phyloP scores from a whole-genome alignment of 2,113 vertebrate species.

The Rattus norvegicus region DNA sequence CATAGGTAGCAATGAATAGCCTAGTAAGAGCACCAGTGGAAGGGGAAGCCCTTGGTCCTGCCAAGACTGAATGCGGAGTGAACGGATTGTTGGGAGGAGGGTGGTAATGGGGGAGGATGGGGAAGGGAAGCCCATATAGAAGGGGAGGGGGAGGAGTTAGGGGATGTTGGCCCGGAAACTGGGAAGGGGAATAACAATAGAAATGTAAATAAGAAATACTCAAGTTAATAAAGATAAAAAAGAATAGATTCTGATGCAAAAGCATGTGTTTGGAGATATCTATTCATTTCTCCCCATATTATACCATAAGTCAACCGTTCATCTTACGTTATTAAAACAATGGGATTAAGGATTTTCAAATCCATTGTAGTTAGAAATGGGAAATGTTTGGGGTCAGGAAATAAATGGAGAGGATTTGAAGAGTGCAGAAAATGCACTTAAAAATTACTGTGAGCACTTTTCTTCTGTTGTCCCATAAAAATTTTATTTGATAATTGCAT shows the following conservation, averaged over 20 bases:
- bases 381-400: slow-evolving; percentile 52
- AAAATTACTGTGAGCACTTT: slow-evolving; percentile 37
- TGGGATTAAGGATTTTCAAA: slow-evolving; percentile 40
- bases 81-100: too few relatives aligned
- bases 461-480: slow-evolving; percentile 28
- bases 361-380: not conserved
- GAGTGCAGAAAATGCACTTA: slow-evolving; percentile 42
- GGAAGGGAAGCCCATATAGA: too few relatives aligned
- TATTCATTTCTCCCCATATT: slow-evolving; percentile 11
- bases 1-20: too few relatives aligned
- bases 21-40: too few relatives aligned
- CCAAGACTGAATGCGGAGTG: too few relatives aligned
- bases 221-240: too few relatives aligned
- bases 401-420: slow-evolving; percentile 25
- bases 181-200: too few relatives aligned
- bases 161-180: too few relatives aligned
- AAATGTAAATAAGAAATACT: too few relatives aligned
- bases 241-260: slow-evolving; percentile 37
- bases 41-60: too few relatives aligned
- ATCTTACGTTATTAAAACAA: slow-evolving; percentile 51
- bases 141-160: too few relatives aligned
- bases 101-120: too few relatives aligned
- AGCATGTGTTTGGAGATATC: not conserved
- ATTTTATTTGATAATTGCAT: slow-evolving; percentile 27
- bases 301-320: not conserved